Percentiles rank a stretch among this genome's conserved stretches.
These are phyloP conservation scores for Spisula subtruncata DNA, from an alignment of 2,888 invertebrate genomes.

Conservation along the genomic window DNA sequence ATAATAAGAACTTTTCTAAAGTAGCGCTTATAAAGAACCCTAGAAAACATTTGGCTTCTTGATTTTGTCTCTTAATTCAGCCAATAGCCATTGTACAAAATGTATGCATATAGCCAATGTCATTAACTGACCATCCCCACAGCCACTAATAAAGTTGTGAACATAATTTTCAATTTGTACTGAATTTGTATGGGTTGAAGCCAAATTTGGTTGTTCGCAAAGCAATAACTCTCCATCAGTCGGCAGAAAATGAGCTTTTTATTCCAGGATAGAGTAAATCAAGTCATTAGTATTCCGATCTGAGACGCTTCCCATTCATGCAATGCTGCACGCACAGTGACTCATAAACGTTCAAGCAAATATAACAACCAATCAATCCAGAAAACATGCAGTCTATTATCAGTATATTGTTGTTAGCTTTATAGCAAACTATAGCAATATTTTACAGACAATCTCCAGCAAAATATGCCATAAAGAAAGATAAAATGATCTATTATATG, in stretches of 20 bases:
- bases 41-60: no score
- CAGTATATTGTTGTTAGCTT: neutral
- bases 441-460: neutral
- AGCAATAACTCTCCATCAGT: neutral
- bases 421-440: neutral
- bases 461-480: neutral
- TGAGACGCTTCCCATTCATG: slow-evolving; percentile 4
- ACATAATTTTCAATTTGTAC: neutral
- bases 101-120: no score
- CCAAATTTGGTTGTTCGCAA: slow-evolving; percentile 8
- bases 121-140: no score
- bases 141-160: no score
- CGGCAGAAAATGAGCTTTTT: slow-evolving; percentile 16
- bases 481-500: neutral
- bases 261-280: slow-evolving; percentile 28
- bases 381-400: neutral
- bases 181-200: neutral
- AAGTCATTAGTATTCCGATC: slow-evolving; percentile 10
- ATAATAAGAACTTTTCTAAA: no score
- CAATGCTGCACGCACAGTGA: slow-evolving; percentile 20
- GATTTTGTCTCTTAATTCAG: no score
- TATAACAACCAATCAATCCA: neutral
- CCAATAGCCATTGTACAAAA: no score
- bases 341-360: slow-evolving; percentile 3
- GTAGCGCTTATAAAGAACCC: no score